Evolutionary conservation across 2,888 invertebrate species (phyloP).

Genomic region (Atrina japonica): DNA sequence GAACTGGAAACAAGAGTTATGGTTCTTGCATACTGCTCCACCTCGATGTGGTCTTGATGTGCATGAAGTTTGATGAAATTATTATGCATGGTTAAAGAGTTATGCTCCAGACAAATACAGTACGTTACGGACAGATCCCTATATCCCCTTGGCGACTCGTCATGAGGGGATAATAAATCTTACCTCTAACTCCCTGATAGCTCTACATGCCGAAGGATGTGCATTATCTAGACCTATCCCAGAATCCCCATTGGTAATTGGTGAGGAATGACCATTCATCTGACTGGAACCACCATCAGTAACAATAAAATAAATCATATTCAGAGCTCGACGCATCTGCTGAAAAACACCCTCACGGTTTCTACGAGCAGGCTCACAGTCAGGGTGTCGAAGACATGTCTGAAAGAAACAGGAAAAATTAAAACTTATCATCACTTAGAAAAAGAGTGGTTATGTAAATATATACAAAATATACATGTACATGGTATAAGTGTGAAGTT

Average conservation of each 20-base stretch:
- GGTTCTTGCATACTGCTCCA: no score
- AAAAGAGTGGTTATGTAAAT: neutral
- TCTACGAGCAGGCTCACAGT: conserved; percentile 94
- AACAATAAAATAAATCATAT: conserved; percentile 97
- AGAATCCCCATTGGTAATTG: conserved; percentile 76
- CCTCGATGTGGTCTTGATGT: no score
- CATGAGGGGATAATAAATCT: neutral
- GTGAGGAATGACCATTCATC: conserved; percentile 65
- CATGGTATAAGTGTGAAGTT: no score
- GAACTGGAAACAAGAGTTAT: no score
- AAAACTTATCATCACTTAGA: neutral
- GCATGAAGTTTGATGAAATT: no score
- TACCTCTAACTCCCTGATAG: conserved; percentile 90
- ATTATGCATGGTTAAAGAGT: no score
- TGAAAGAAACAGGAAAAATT: conserved; percentile 75
- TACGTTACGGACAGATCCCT: no score
- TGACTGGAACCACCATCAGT: conserved; percentile 90
- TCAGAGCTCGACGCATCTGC: conserved; percentile 98
- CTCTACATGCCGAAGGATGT: conserved; percentile 86
- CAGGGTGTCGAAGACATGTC: conserved; percentile 96
- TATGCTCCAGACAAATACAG: no score
- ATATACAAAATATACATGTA: no score
- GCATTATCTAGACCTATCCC: conserved; percentile 80
- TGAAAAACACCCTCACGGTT: conserved; percentile 97
- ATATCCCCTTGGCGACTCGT: no score